Conservation (phyloP, 2,797 vertebrate species). For the Tamandua tetradactyla region DNA sequence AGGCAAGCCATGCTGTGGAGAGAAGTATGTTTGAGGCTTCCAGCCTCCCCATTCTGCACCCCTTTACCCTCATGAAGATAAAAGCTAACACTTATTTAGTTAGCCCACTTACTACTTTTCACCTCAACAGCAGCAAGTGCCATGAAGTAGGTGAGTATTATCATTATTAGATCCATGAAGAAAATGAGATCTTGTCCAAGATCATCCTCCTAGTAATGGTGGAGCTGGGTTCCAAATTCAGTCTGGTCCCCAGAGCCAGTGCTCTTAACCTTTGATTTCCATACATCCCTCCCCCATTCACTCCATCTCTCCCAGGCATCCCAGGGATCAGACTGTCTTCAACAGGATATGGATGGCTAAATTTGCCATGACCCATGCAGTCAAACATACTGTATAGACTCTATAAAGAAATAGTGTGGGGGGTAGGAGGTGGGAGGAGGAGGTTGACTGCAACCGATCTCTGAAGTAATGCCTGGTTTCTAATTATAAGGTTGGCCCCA, state of each 20-base stretch:
- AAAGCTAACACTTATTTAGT: not conserved
- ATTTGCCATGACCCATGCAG: not conserved
- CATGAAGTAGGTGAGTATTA: not conserved
- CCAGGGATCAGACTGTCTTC: not conserved
- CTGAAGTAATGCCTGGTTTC: not conserved
- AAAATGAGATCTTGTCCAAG: not conserved
- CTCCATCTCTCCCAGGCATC: not conserved
- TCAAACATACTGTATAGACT: not conserved
- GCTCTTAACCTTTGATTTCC: not conserved
- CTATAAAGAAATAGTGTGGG: not conserved
- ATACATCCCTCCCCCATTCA: not conserved
- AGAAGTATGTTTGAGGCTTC: not conserved
- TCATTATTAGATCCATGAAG: not conserved
- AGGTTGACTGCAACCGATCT: no score
- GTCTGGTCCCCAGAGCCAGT: not conserved
- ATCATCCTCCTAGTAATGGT: not conserved
- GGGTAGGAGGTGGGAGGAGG: fast-evolving
- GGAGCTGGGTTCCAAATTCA: not conserved
- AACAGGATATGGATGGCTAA: not conserved
- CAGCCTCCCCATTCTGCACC: no score
- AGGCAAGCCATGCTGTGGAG: not conserved
- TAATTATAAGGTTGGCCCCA: fast-evolving
- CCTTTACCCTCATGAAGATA: not conserved
- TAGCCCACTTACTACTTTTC: not conserved
- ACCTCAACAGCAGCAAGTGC: not conserved